Evolutionary conservation across 2,113 vertebrate genomes (phyloP), one percentile per base, ranked within the genome.

Genomic region (Gallinago media): DNA sequence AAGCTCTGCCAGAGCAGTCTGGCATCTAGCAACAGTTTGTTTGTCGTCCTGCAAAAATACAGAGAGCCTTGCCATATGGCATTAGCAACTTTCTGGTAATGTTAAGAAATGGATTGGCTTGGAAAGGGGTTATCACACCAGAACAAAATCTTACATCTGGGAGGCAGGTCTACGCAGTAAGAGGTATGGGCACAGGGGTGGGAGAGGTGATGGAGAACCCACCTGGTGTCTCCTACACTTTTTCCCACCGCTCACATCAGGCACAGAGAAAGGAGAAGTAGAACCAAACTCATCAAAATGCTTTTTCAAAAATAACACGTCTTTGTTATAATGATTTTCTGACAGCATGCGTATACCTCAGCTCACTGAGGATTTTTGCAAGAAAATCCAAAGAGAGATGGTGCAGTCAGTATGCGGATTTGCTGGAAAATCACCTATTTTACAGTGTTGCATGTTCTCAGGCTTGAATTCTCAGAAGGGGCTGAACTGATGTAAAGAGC

Each of bases 21-120:
- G 96, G 96, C 94, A 97, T 96, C 87, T 23, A 94, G 79, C 89
- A 96, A 97, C 94, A 96, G 94, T 96, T 97, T 97, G 96, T 97
- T 97, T 97, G 94, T 94, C 92, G 97, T 95, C 96, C 96, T 95
- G 91, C 95, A 97, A 95, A 96, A 96, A 94, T 92, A 90, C 88
- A 93, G 89, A 96, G 93, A 76, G 93, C 89, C 82, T 91, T 85
- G 88, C 95, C 97, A 97, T 97, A 95, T 97, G 96, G 94, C 96
- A 97, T 87, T 80, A 97, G 97, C 93, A 92, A 97, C 92, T 96
- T 89, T 91, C 92, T 95, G 97, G 95, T 97, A 97, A 96, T 74
- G n/a, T 95, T 95, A 93, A 92, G 94, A 93, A 97, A 97, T 92
- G 58, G 6, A 96, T 92, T 97, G 97, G 96, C 96, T 95, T 96